phyloP scores from a whole-genome alignment of 2,888 invertebrate genomes.

The Drosophila koepferae region DNA sequence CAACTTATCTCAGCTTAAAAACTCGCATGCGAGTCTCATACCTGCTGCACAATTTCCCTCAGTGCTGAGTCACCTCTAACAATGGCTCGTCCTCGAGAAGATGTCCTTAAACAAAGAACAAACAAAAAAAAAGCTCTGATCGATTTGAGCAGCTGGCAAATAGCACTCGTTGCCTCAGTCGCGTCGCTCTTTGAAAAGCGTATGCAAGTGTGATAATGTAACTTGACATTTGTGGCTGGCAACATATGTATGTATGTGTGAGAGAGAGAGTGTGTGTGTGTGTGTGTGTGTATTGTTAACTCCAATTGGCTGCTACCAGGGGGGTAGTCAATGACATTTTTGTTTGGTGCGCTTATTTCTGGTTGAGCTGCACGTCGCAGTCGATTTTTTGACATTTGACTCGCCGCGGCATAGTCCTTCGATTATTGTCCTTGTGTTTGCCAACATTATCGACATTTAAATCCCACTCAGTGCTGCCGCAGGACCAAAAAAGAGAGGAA shows the following conservation, averaged over 20 bases:
- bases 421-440: slow-evolving; percentile 56
- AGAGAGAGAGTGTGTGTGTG: slow-evolving; percentile 2
- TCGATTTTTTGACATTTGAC: slow-evolving; percentile 71
- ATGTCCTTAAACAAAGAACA: slow-evolving; percentile 30
- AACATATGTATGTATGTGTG: slow-evolving; percentile 15
- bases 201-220: slow-evolving; percentile 53
- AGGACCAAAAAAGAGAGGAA: slow-evolving; percentile 9
- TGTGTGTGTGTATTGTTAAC: slow-evolving; percentile 17
- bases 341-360: slow-evolving; percentile 66
- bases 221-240: slow-evolving; percentile 38
- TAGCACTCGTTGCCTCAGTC: slow-evolving; percentile 23
- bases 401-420: slow-evolving; percentile 23
- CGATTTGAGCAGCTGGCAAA: slow-evolving; percentile 49
- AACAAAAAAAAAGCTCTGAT: slow-evolving; percentile 21
- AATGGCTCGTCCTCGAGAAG: slow-evolving; percentile 11
- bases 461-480: slow-evolving; percentile 60
- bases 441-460: slow-evolving; percentile 81
- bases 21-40: not conserved
- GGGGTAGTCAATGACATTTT: slow-evolving; percentile 60
- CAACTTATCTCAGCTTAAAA: not conserved
- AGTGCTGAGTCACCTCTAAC: slow-evolving; percentile 12
- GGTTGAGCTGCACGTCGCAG: slow-evolving; percentile 65
- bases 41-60: not conserved
- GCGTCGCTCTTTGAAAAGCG: slow-evolving; percentile 12
- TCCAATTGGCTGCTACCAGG: slow-evolving; percentile 38